Evolutionary conservation across 2,113 vertebrate species (phyloP).

Genomic region (Arizona elegans): DNA sequence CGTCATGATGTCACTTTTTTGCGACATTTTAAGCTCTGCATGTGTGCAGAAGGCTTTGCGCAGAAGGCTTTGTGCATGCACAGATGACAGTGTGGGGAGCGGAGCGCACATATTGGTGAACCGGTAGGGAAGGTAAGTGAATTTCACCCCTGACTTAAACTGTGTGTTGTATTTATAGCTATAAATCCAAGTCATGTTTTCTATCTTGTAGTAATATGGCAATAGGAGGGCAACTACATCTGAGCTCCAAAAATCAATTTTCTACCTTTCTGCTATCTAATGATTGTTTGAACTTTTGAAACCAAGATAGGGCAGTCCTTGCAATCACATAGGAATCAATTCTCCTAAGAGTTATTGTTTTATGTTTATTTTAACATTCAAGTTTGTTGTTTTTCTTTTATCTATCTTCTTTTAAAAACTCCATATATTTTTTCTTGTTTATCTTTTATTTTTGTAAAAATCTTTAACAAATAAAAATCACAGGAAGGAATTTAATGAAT

Average conservation of each 20-base stretch:
- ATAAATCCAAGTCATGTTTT: not conserved
- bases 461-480: not conserved
- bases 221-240: not conserved
- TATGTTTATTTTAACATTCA: constrained; percentile 4
- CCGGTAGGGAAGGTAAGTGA: too few species aligned
- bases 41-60: too few species aligned
- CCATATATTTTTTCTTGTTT: not conserved
- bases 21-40: too few species aligned
- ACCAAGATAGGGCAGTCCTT: not conserved
- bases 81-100: too few species aligned
- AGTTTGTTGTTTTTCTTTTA: not conserved
- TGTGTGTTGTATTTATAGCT: not conserved
- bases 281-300: not conserved
- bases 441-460: not conserved
- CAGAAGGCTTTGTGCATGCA: too few species aligned
- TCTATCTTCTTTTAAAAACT: not conserved
- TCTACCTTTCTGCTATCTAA: not conserved
- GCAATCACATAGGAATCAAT: not conserved
- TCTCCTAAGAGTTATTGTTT: not conserved
- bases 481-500: not conserved
- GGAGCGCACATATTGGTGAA: too few species aligned
- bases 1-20: too few species aligned
- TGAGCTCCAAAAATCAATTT: not conserved
- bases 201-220: not conserved
- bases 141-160: not conserved